Base-by-base conservation (phyloP, 2,113 vertebrate genomes). In the Hippoglossus stenolepis region DNA sequence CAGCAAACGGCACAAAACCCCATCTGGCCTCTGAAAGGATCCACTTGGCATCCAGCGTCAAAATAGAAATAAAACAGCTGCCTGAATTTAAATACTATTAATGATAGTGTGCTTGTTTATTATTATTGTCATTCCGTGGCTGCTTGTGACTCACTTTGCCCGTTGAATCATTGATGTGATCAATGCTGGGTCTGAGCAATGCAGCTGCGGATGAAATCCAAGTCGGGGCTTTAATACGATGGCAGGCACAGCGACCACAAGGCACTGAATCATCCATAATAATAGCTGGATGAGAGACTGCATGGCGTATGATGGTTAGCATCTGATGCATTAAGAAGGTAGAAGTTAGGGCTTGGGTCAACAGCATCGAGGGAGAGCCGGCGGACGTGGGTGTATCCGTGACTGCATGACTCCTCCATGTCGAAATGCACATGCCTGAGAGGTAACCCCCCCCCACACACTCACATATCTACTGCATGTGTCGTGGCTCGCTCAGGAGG, bases 131-230 rank as follows among this genome's bases (percentile, higher is more conserved):
- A n/a, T 75, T 66, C 63, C 12, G 62, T 64, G 71, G 65, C 76
- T 87, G 77, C 75, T 66, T 47, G 65, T 80, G 73, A 86, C 76
- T 85, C 80, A 53, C 71, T 86, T 60, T 89, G 82, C 75, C 84
- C 80, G 92, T 90, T 93, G 87, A 88, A 91, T 92, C 84, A 90
- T 86, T 87, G 75, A 89, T 89, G 81, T 28, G 86, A 92, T 94
- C 91, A 76, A 94, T 94, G 90, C 62, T 28, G 66, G 28, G 58
- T 73, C 82, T 17, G 56, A 80, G 65, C 24, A 4, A 83, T 57
- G 79, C 70, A 79, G 81, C 82, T 57, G 81, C 11, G 28, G 77
- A 85, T 90, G 92, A 90, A 93, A 92, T 87, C 82, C 82, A 83
- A 94, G 90, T 76, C 53, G 23, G 56, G 65, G 26, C n/a, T 85